Conservation (phyloP, 2,797 vertebrate species). For the Parotocinclus haroldoi region DNA sequence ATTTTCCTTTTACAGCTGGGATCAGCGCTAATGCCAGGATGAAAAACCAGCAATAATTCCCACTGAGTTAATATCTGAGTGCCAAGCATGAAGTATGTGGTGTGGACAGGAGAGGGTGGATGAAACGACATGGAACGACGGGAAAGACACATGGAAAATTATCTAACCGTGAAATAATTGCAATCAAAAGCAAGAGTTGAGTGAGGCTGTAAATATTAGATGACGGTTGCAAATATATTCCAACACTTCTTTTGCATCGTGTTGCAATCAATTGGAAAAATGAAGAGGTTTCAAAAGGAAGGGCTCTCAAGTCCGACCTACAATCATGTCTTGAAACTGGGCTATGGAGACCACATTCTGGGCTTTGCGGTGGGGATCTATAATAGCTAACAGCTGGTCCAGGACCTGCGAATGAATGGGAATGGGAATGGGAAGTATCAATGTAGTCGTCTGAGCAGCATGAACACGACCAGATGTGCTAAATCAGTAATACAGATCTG, state of each 20-base stretch:
- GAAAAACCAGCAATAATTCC: too few species aligned
- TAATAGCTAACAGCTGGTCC: conserved; percentile 51
- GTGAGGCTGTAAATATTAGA: background rate
- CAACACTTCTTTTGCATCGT: conserved; percentile 15
- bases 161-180: conserved; percentile 11
- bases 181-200: background rate
- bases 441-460: conserved; percentile 54
- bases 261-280: conserved; percentile 13
- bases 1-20: too few species aligned
- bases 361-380: conserved; percentile 41
- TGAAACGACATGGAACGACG: too few species aligned
- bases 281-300: background rate
- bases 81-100: background rate
- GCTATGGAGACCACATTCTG: conserved; percentile 53
- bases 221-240: background rate
- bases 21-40: too few species aligned
- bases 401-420: conserved; percentile 39
- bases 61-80: too few species aligned
- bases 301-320: conserved; percentile 48
- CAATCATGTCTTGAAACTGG: conserved; percentile 40
- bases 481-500: background rate
- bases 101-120: too few species aligned
- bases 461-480: background rate
- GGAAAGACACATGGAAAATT: conserved; percentile 3
- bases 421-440: conserved; percentile 53